These are phyloP conservation scores for Burhinus oedicnemus DNA, from an alignment of 2,113 vertebrate genomes.

Conservation along the genomic window DNA sequence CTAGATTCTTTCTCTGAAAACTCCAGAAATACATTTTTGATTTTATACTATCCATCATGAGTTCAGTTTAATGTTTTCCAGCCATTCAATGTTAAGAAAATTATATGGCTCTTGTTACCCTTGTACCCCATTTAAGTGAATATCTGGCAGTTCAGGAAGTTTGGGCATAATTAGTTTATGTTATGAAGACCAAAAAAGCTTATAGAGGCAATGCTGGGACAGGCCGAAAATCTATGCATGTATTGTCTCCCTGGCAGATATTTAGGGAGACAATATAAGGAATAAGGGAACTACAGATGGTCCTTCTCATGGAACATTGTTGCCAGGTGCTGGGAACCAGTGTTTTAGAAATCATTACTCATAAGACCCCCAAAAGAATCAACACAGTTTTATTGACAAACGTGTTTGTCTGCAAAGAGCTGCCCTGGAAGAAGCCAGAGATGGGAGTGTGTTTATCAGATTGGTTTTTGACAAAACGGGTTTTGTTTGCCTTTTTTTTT, in stretches of 20 bases:
- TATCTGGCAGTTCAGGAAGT: not conserved
- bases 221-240: not conserved
- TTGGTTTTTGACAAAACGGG: not conserved
- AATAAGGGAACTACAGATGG: not conserved
- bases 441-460: not conserved
- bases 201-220: not conserved
- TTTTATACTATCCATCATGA: not conserved
- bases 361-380: not conserved
- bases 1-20: not conserved
- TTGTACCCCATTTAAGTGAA: not conserved
- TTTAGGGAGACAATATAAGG: not conserved
- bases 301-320: not conserved
- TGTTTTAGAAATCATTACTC: not conserved
- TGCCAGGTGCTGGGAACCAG: not conserved
- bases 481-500: not conserved
- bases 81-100: not conserved
- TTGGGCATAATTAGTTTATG: not conserved
- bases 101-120: not conserved
- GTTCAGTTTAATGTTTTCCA: not conserved
- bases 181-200: not conserved
- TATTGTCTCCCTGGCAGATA: not conserved
- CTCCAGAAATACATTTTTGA: not conserved
- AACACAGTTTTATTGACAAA: not conserved
- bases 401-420: not conserved
- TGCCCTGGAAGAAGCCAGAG: not conserved